Evolutionary conservation across 1,140 invertebrate species (phyloP).

Genomic region (Portunus trituberculatus): DNA sequence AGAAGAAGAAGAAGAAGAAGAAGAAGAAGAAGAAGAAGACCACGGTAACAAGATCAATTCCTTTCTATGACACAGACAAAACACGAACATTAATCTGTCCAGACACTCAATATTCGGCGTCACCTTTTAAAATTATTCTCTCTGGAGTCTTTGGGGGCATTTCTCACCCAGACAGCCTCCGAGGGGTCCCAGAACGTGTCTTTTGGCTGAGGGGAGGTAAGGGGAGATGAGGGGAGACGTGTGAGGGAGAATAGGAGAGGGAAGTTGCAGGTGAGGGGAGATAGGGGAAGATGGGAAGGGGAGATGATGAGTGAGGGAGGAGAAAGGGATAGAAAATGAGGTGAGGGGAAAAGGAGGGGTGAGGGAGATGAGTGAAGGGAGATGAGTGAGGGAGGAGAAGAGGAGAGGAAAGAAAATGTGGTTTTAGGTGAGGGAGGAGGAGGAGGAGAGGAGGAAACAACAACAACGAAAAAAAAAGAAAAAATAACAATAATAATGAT

Average conservation of each 20-base stretch:
- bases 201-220: not conserved
- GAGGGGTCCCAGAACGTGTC: no score
- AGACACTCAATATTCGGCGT: not conserved
- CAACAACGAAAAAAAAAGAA: not conserved
- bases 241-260: not conserved
- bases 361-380: not conserved
- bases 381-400: not conserved
- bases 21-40: not conserved
- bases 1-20: not conserved
- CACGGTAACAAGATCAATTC: not conserved
- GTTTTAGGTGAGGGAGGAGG: not conserved
- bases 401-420: not conserved
- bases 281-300: conserved; percentile 3
- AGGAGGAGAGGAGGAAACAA: not conserved
- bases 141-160: not conserved
- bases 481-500: not conserved
- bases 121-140: not conserved
- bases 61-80: not conserved
- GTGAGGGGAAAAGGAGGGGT: not conserved
- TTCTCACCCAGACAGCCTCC: not conserved
- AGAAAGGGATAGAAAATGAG: not conserved
- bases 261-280: not conserved
- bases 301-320: not conserved
- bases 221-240: not conserved
- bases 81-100: not conserved